A percentile compares a stretch with the other conserved stretches of the same genome.
phyloP scores from a whole-genome alignment of 1,140 invertebrate species.

The Helicoverpa armigera region DNA sequence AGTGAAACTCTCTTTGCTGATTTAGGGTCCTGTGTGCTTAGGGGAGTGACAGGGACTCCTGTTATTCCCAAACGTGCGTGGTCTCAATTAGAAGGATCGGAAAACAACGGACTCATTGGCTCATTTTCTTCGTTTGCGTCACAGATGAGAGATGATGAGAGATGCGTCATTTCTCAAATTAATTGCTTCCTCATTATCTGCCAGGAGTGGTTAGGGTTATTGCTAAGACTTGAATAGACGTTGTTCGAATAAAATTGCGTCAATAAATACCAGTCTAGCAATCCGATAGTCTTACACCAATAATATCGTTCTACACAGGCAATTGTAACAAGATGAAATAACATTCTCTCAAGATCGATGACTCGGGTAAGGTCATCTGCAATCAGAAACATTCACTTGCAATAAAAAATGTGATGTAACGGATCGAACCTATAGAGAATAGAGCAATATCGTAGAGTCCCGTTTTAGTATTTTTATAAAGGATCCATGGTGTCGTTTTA shows the following conservation, averaged over 20 bases:
- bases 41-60: conserved; percentile 1
- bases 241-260: too few relatives aligned
- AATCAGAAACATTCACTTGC: conserved; percentile 3
- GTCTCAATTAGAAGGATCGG: conserved; percentile 6
- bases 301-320: background rate
- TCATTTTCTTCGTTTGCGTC: conserved; percentile 5
- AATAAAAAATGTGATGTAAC: conserved; percentile 4
- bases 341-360: conserved; percentile 19
- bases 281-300: conserved; percentile 4
- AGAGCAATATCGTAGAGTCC: conserved; percentile 5
- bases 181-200: too few relatives aligned
- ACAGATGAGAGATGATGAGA: too few relatives aligned
- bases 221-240: background rate
- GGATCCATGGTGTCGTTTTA: background rate
- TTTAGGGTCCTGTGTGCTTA: conserved; percentile 29
- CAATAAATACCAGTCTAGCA: background rate
- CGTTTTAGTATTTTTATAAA: background rate
- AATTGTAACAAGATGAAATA: conserved; percentile 17
- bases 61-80: background rate
- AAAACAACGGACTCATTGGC: background rate
- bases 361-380: conserved; percentile 1
- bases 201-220: background rate
- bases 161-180: too few relatives aligned
- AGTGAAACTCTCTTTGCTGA: conserved; percentile 28
- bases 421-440: background rate